Conservation (phyloP, 2,888 invertebrate genomes). For the Ptychoptera albimana region DNA sequence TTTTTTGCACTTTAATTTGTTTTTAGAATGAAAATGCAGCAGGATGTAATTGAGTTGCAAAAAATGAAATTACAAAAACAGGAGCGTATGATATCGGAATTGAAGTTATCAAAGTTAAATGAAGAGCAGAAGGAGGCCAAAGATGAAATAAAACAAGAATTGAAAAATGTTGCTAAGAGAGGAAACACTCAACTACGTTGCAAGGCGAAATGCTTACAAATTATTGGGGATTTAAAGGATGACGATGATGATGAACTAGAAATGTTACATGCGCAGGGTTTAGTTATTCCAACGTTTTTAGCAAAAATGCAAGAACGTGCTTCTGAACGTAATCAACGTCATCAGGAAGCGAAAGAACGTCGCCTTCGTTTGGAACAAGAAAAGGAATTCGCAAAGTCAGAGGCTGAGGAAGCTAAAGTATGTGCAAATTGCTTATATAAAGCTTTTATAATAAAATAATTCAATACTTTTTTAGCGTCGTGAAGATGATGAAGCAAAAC, state of each 20-base stretch:
- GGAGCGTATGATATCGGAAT: slow-evolving; percentile 52
- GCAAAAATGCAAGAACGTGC: slow-evolving; percentile 59
- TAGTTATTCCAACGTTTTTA: slow-evolving; percentile 46
- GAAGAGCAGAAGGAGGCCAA: slow-evolving; percentile 45
- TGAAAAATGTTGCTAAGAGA: slow-evolving; percentile 38
- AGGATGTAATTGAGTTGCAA: slow-evolving; percentile 55
- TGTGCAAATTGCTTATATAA: neutral
- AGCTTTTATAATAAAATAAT: too few relatives aligned
- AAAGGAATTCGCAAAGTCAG: slow-evolving; percentile 27
- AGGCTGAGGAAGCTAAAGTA: slow-evolving; percentile 29
- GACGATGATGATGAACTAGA: slow-evolving; percentile 19
- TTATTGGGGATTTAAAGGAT: slow-evolving; percentile 25
- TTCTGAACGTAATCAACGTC: slow-evolving; percentile 37
- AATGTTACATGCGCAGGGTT: slow-evolving; percentile 22
- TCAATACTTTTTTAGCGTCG: slow-evolving; percentile 23
- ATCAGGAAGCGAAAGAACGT: slow-evolving; percentile 24
- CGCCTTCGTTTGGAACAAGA: slow-evolving; percentile 26
- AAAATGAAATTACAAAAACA: slow-evolving; percentile 54
- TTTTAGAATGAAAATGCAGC: slow-evolving; percentile 49
- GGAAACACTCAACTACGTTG: slow-evolving; percentile 38
- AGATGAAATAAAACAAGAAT: slow-evolving; percentile 39
- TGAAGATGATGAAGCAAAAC: slow-evolving; percentile 43
- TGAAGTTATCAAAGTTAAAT: slow-evolving; percentile 50
- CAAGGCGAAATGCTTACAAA: slow-evolving; percentile 30
- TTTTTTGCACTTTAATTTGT: neutral